Evolutionary conservation across 2,113 vertebrate genomes (phyloP).

Genomic region (Psittacula cyanocephala): DNA sequence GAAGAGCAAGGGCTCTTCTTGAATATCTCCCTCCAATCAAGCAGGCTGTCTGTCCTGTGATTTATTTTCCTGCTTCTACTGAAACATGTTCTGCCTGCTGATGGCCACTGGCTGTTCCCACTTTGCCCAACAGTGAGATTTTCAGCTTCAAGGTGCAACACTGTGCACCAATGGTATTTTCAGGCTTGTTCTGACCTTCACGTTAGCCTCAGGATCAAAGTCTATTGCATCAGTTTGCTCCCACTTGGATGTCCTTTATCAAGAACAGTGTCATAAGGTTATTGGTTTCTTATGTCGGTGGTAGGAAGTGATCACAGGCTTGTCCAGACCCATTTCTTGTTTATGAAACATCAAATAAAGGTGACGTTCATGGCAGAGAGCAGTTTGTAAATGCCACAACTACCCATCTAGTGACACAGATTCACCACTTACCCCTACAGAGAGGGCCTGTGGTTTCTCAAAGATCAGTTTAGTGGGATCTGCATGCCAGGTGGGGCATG

Average conservation of each 20-base stretch:
- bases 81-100: background rate
- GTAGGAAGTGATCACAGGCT: background rate
- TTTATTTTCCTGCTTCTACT: background rate
- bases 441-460: background rate
- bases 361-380: background rate
- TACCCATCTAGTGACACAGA: too few relatives aligned
- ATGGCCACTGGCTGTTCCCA: background rate
- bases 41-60: background rate
- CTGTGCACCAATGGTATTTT: background rate
- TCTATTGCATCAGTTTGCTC: background rate
- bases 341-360: background rate
- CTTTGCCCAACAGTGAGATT: background rate
- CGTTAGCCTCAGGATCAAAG: background rate
- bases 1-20: background rate
- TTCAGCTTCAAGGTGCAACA: background rate
- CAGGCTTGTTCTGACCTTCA: conserved; percentile 18
- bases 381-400: background rate
- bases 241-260: background rate
- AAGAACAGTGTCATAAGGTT: background rate
- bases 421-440: background rate
- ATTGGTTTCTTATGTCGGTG: background rate
- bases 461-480: background rate
- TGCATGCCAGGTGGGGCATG: background rate
- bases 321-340: background rate
- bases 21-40: background rate